Percentiles rank a stretch among this genome's conserved stretches.
These are phyloP conservation scores for Papilio gigon DNA, from an alignment of 2,888 invertebrate species.

Conservation along the genomic window DNA sequence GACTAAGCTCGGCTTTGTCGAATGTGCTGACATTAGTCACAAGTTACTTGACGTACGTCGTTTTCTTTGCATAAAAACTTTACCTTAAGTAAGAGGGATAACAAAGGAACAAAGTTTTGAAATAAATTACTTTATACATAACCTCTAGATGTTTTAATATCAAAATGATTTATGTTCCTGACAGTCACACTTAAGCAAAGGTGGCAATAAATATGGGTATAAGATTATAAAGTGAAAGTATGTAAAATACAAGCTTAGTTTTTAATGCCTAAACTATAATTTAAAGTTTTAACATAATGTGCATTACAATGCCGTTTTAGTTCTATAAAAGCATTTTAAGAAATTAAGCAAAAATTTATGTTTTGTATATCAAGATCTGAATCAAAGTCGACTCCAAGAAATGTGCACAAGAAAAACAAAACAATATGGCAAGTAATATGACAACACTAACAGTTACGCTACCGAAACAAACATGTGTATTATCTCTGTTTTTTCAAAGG, in stretches of 20 bases:
- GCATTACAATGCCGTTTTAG: background rate
- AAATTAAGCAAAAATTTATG: background rate
- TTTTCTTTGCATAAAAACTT: constrained; percentile 26
- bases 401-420: constrained; percentile 5
- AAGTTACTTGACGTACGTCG: constrained; percentile 20
- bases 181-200: background rate
- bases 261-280: background rate
- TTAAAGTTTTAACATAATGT: too few relatives aligned
- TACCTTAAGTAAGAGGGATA: constrained; percentile 21
- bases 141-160: background rate
- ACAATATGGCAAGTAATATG: background rate
- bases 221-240: too few relatives aligned
- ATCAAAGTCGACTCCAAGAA: background rate
- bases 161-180: constrained; percentile 5
- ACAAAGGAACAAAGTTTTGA: constrained; percentile 19
- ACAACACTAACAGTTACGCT: background rate
- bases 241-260: too few relatives aligned
- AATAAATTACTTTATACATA: constrained; percentile 4
- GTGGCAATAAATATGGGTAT: too few relatives aligned
- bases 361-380: background rate
- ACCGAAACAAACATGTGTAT: background rate
- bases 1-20: constrained; percentile 29
- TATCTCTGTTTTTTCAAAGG: background rate
- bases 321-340: constrained; percentile 1
- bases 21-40: constrained; percentile 30